Conservation (phyloP, 2,797 vertebrate species). For the Danio choprae region DNA sequence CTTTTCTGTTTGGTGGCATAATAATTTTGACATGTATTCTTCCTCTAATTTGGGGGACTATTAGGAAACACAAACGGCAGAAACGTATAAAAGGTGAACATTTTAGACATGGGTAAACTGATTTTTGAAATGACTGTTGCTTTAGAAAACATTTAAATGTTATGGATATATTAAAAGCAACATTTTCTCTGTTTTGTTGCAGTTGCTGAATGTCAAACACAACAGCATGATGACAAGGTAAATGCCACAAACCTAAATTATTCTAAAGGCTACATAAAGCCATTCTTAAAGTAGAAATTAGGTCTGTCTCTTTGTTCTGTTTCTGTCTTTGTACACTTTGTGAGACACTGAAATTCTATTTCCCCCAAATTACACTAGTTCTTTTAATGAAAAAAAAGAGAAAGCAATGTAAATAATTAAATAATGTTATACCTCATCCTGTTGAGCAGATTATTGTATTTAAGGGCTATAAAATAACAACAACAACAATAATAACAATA, state of each 20-base stretch:
- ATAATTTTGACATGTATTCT: not conserved
- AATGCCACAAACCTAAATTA: not conserved
- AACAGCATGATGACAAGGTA: slow-evolving; percentile 13
- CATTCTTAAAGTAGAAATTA: not conserved
- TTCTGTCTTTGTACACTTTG: not conserved
- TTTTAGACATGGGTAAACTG: no score
- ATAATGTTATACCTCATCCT: no score
- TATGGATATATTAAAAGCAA: not conserved
- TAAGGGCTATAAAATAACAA: no score
- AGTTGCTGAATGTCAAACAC: not conserved
- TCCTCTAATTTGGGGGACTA: not conserved
- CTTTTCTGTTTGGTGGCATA: not conserved
- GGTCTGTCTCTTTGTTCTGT: not conserved
- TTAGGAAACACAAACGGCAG: not conserved
- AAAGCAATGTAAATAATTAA: no score
- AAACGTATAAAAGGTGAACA: slow-evolving; percentile 20
- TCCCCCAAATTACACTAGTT: not conserved
- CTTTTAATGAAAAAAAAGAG: no score
- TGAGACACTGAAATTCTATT: not conserved
- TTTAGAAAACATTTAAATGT: not conserved
- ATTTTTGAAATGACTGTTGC: no score
- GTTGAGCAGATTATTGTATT: no score
- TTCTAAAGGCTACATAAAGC: not conserved
- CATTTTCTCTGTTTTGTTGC: not conserved
- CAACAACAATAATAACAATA: no score